These are phyloP conservation scores for Barbus barbus DNA, from an alignment of 2,113 vertebrate species.

Conservation along the genomic window DNA sequence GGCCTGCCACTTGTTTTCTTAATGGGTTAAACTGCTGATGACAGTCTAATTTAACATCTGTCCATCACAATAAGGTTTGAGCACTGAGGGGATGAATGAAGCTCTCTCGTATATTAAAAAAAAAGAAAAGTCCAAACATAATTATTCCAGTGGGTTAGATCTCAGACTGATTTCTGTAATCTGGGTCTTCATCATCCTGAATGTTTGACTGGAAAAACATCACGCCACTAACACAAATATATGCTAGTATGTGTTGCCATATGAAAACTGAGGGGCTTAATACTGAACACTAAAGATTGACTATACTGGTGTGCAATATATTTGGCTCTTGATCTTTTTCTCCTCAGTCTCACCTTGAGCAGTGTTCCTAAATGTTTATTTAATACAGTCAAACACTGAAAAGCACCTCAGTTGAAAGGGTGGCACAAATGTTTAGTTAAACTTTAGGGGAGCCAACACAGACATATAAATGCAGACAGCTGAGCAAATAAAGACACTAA, in stretches of 20 bases:
- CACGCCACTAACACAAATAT: background rate
- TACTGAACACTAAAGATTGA: constrained; percentile 20
- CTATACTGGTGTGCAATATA: background rate
- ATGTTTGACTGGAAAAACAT: background rate
- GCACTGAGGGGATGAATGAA: background rate
- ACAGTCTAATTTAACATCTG: background rate
- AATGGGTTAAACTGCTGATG: background rate
- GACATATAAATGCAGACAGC: constrained; percentile 33
- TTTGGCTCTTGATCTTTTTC: background rate
- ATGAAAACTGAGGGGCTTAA: background rate
- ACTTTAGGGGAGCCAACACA: constrained; percentile 3
- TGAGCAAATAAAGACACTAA: constrained; percentile 42
- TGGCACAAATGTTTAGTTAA: constrained; percentile 27
- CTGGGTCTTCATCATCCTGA: background rate
- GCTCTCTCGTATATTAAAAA: no score
- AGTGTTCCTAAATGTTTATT: background rate
- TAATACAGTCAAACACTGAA: constrained; percentile 11
- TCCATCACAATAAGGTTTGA: background rate
- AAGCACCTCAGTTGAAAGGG: constrained; percentile 30
- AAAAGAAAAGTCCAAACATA: background rate
- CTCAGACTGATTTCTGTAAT: background rate
- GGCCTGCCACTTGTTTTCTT: background rate
- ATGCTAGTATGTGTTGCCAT: background rate
- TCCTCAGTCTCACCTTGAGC: background rate
- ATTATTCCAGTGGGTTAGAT: background rate